phyloP scores from a whole-genome alignment of 2,113 vertebrate genomes.

The Varanus komodoensis region DNA sequence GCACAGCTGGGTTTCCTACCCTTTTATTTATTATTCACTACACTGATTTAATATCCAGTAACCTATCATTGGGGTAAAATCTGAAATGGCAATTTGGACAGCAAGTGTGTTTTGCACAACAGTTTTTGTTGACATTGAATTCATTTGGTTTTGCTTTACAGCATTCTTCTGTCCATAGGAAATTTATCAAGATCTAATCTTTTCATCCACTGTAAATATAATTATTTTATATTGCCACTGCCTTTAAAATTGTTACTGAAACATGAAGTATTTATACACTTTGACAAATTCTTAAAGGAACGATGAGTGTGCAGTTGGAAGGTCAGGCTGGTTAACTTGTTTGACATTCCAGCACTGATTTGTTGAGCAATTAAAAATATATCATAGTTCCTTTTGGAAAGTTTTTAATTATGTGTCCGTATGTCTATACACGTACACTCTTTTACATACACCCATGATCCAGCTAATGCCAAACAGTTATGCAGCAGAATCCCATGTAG shows the following conservation, averaged over 20 bases:
- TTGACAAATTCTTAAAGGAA: slow-evolving; percentile 50
- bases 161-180: not conserved
- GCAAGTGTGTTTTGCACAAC: not conserved
- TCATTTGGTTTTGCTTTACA: not conserved
- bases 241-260: slow-evolving; percentile 27
- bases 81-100: not conserved
- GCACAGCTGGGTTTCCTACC: rapidly evolving
- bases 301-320: slow-evolving; percentile 41
- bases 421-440: not conserved
- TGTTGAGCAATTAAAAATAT: slow-evolving; percentile 54
- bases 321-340: slow-evolving; percentile 61
- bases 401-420: not conserved
- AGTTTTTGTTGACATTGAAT: not conserved
- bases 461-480: not conserved
- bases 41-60: not conserved
- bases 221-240: not conserved
- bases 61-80: not conserved
- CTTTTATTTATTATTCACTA: not conserved
- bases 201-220: not conserved
- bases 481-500: not conserved
- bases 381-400: slow-evolving; percentile 38
- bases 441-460: not conserved
- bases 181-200: not conserved
- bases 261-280: slow-evolving; percentile 48
- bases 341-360: slow-evolving; percentile 61